These are phyloP conservation scores for Isaurus tuberculatus DNA, from an alignment of 92 coral and sea anemone genomes.

Conservation along the genomic window DNA sequence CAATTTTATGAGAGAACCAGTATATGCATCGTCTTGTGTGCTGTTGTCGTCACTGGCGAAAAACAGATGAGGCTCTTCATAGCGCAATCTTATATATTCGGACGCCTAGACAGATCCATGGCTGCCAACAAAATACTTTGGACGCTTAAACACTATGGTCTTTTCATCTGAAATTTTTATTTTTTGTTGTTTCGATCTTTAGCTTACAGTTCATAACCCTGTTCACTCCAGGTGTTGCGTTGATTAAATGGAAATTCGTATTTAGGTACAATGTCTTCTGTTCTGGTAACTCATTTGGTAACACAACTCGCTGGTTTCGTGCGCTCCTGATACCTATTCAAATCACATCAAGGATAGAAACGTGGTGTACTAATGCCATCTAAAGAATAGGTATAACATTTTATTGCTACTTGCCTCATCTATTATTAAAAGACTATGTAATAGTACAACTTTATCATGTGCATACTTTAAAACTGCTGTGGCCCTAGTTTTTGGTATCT, in stretches of 20 bases:
- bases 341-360: not conserved
- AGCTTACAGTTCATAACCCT: not conserved
- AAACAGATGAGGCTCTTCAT: slow-evolving; percentile 14
- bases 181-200: too few species aligned
- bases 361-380: not conserved
- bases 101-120: slow-evolving; percentile 44
- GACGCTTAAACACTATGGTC: slow-evolving; percentile 43
- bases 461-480: too few species aligned
- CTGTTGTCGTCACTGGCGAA: too few species aligned
- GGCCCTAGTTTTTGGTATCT: too few species aligned
- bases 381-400: too few species aligned
- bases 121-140: slow-evolving; percentile 26
- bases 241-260: slow-evolving; percentile 44
- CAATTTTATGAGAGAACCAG: too few species aligned
- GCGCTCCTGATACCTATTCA: slow-evolving; percentile 22
- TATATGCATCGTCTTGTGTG: too few species aligned
- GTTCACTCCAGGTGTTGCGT: slow-evolving; percentile 51
- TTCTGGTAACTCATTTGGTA: slow-evolving; percentile 3
- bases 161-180: slow-evolving; percentile 44
- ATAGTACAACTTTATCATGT: too few species aligned
- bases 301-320: not conserved
- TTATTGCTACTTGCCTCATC: too few species aligned
- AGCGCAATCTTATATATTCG: slow-evolving; percentile 32
- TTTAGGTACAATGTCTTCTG: slow-evolving; percentile 11
- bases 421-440: too few species aligned